Base-by-base conservation (phyloP, 2,797 vertebrate species). In the Notolepis coatsorum region DNA sequence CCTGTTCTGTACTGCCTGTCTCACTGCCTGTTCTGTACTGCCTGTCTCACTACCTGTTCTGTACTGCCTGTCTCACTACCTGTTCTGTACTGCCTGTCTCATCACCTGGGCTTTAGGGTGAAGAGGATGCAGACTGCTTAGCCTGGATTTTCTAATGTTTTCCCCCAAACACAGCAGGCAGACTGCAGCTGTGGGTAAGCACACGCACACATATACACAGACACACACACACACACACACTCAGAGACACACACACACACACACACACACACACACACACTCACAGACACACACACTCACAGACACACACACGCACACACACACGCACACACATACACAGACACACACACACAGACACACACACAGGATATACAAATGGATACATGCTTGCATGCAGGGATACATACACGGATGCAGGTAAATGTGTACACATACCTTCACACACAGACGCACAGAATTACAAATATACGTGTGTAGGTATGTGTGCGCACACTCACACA, bases 51-150 rank as follows among this genome's bases (percentile, higher is more conserved):
- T n/a, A n/a, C n/a, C n/a, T n/a, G n/a, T n/a, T n/a, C n/a, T n/a
- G n/a, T n/a, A n/a, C n/a, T n/a, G n/a, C n/a, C n/a, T n/a, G n/a
- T n/a, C 15, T 15, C 38, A n/a, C 15, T 17, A 30, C 28, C 23
- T n/a, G 45, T 2, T 7, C 45, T 17, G 13, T 35, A 10, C 28
- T 8, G 15, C 23, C n/a, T 24, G 60, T 71, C 84, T 84, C 63
- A 79, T 82, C 88, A 87, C 80, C 81, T 86, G 79, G 63, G 77
- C 82, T 79, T 79, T 50, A 74, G 70, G 74, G 51, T 75, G 69
- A 73, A 64, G 73, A 86, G 88, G 85, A 89, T 85, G 88, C 86
- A 85, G 81, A 87, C 79, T 71, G 70, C 82, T 89, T 74, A 66
- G 69, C 66, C 49, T 38, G 79, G 84, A 85, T 88, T 88, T 88